Evolutionary conservation across 2,797 vertebrate species (phyloP).

Genomic region (Galagoides demidoff): DNA sequence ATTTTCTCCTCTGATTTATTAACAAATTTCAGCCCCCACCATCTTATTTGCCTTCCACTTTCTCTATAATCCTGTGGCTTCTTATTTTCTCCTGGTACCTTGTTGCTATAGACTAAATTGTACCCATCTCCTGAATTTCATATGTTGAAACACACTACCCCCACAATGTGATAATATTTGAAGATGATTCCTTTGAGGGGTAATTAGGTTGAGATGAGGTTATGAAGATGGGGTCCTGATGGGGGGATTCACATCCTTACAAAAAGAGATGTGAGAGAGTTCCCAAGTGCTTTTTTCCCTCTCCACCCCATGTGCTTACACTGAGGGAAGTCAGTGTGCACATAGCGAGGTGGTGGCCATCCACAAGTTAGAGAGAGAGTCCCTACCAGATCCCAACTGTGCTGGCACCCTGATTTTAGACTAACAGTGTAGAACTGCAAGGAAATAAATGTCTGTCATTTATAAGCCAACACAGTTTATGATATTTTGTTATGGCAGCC

Average conservation of each 20-base stretch:
- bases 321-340: neutral
- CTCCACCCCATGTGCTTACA: no score
- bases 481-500: neutral
- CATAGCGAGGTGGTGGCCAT: neutral
- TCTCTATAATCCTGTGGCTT: neutral
- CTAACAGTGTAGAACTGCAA: neutral
- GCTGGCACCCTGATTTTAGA: neutral
- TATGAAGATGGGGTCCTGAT: accelerated
- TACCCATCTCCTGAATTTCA: neutral
- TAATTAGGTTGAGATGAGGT: neutral
- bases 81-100: neutral
- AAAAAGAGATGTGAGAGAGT: neutral
- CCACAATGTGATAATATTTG: neutral
- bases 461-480: neutral
- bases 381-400: neutral
- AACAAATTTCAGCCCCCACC: neutral
- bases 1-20: neutral
- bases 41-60: neutral
- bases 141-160: neutral
- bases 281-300: neutral
- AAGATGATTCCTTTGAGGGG: neutral
- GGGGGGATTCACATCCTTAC: neutral
- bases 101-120: neutral
- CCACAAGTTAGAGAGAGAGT: neutral
- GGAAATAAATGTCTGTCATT: neutral